Conservation (phyloP, 2,113 vertebrate genomes). For the Rhabdomys dilectus region DNA sequence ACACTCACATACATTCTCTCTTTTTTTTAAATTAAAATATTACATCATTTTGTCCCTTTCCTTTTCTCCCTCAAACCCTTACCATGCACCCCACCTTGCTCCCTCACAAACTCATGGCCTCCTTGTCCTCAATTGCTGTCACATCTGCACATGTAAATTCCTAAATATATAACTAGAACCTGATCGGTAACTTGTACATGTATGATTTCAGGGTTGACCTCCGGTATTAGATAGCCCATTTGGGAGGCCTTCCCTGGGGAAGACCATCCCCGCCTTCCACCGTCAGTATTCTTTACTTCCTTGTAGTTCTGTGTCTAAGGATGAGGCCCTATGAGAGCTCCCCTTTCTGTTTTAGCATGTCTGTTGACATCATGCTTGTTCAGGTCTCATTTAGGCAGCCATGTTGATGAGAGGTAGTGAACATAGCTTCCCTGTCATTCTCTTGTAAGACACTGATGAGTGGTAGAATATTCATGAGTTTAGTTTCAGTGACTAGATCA, state of each 20-base stretch:
- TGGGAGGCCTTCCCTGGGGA: neutral
- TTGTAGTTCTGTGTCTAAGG: neutral
- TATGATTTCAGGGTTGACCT: neutral
- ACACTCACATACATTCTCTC: neutral
- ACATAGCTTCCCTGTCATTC: neutral
- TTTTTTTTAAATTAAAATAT: neutral
- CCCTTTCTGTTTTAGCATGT: neutral
- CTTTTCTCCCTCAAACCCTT: neutral
- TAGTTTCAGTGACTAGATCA: neutral
- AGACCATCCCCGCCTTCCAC: too few relatives aligned
- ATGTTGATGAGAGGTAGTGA: too few relatives aligned
- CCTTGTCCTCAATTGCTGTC: neutral
- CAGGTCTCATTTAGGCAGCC: neutral
- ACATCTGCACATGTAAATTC: neutral
- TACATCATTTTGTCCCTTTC: neutral
- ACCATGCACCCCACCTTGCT: neutral
- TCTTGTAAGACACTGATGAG: too few relatives aligned
- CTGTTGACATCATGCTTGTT: too few relatives aligned
- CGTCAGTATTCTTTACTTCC: neutral
- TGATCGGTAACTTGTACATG: neutral
- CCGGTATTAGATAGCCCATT: neutral
- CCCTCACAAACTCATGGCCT: neutral
- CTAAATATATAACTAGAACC: neutral
- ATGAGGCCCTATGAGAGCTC: neutral
- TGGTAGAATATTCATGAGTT: neutral